Conservation (phyloP, 1,140 invertebrate species). For the Solenopsis invicta region DNA sequence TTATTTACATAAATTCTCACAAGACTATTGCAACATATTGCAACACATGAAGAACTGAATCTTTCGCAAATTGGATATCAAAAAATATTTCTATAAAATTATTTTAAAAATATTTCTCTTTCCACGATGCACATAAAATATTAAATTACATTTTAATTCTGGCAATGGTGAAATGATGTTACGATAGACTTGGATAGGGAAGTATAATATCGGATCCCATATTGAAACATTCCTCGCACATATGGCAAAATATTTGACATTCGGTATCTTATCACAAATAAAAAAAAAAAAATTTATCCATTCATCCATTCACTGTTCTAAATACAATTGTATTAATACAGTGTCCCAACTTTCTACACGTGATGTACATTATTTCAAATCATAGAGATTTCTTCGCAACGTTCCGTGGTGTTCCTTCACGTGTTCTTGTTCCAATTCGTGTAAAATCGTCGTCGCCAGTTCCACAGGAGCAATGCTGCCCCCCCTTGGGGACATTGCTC, state of each 20-base stretch:
- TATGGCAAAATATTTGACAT: not conserved
- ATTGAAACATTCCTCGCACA: slow-evolving; percentile 36
- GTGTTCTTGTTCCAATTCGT: not conserved
- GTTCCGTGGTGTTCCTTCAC: not conserved
- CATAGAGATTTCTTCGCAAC: not conserved
- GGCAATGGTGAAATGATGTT: not conserved
- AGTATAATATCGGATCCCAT: slow-evolving; percentile 17
- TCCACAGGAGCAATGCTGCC: not conserved
- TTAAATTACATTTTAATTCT: not conserved
- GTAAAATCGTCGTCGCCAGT: not conserved
- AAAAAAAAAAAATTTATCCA: slow-evolving; percentile 16
- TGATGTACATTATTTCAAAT: not conserved
- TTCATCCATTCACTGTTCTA: not conserved
- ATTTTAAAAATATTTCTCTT: too few relatives aligned
- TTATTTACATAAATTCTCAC: not conserved
- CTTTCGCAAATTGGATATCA: not conserved
- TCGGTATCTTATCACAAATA: slow-evolving; percentile 12
- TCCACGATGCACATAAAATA: not conserved
- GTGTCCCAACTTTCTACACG: slow-evolving; percentile 15
- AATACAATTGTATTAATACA: not conserved
- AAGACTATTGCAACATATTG: slow-evolving; percentile 39
- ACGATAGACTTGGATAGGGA: slow-evolving; percentile 45
- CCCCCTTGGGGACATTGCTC: not conserved
- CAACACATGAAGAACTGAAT: not conserved
- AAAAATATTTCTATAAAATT: not conserved